Evolutionary conservation across 1,140 invertebrate species (phyloP).

Genomic region (Leptinotarsa lineolata): DNA sequence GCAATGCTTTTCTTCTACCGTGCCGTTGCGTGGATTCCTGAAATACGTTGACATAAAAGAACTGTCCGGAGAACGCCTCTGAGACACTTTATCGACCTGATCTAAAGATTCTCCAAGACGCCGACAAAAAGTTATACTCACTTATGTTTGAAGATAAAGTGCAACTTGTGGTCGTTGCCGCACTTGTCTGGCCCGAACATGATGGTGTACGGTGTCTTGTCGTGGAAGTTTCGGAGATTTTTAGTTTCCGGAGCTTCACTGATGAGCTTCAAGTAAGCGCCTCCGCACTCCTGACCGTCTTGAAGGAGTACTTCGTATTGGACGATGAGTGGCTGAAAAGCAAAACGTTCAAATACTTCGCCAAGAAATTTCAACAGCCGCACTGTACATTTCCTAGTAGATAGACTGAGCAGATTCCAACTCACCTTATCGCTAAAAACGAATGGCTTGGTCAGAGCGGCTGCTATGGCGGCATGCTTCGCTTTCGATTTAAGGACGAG

Average conservation of each 20-base stretch:
- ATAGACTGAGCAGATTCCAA: neutral
- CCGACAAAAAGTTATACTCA: neutral
- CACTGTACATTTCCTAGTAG: too few species aligned
- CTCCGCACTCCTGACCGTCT: conserved; percentile 98
- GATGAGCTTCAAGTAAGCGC: conserved; percentile 95
- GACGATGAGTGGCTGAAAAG: conserved; percentile 76
- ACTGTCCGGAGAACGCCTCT: too few species aligned
- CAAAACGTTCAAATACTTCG: neutral
- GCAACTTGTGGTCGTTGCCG: conserved; percentile 93
- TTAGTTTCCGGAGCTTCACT: conserved; percentile 66
- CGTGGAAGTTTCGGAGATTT: conserved; percentile 84
- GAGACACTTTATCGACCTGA: too few species aligned
- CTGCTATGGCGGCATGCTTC: conserved; percentile 92
- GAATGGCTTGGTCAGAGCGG: conserved; percentile 81
- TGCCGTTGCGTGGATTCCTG: conserved; percentile 86
- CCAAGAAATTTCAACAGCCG: too few species aligned
- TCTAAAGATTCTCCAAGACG: too few species aligned
- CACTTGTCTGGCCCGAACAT: conserved; percentile 99
- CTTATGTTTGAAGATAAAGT: conserved; percentile 96
- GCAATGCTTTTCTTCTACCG: conserved; percentile 87
- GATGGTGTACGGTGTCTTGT: conserved; percentile 96
- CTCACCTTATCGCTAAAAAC: conserved; percentile 74
- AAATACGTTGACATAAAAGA: neutral
- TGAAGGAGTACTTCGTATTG: conserved; percentile 92
- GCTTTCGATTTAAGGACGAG: conserved; percentile 93